These are phyloP conservation scores for Lerista edwardsae DNA, from an alignment of 2,797 vertebrate species.

Conservation along the genomic window DNA sequence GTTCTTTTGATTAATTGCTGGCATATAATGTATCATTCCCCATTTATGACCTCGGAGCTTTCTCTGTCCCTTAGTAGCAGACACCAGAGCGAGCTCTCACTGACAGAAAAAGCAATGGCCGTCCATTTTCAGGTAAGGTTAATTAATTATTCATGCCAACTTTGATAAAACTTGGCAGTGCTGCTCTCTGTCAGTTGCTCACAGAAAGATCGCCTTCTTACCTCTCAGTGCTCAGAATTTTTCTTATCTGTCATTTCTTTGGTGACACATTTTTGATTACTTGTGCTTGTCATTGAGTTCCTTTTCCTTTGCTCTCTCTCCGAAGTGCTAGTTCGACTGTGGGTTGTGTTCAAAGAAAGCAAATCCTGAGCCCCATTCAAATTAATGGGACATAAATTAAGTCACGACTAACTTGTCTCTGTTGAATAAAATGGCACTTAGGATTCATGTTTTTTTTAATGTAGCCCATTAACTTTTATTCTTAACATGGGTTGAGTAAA, in stretches of 20 bases:
- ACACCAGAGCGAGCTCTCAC: neutral
- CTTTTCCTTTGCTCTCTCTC: too few relatives aligned
- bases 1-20: conserved; percentile 63
- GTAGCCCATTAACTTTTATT: neutral
- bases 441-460: too few relatives aligned
- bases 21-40: conserved; percentile 23
- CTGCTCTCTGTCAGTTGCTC: neutral
- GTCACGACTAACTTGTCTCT: too few relatives aligned
- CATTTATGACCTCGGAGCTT: conserved; percentile 11
- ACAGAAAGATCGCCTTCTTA: neutral
- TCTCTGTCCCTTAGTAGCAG: conserved; percentile 27
- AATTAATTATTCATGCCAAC: conserved; percentile 32
- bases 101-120: conserved; percentile 30
- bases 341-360: too few relatives aligned
- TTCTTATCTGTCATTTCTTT: neutral
- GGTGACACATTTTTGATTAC: neutral
- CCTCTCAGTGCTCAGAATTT: neutral
- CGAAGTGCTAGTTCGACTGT: too few relatives aligned
- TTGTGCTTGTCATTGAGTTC: neutral
- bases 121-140: conserved; percentile 11
- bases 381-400: too few relatives aligned
- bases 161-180: neutral
- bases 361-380: too few relatives aligned
- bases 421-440: too few relatives aligned
- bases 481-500: neutral